Conservation (phyloP, 1,140 invertebrate species). For the Drosophila sproati region DNA sequence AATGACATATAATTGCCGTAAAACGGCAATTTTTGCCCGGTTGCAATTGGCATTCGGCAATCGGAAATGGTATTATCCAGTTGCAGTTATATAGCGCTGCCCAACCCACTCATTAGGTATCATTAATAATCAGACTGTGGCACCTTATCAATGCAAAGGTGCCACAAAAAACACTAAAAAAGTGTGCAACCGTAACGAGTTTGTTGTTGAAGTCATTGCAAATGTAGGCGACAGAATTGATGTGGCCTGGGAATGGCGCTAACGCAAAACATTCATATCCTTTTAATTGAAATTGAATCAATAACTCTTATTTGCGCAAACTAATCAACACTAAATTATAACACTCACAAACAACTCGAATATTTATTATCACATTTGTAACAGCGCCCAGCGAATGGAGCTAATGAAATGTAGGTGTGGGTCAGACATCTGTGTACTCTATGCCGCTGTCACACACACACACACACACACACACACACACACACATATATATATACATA, state of each 20-base stretch:
- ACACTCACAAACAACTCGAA: slow-evolving; percentile 80
- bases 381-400: slow-evolving; percentile 49
- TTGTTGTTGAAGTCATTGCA: slow-evolving; percentile 63
- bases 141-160: slow-evolving; percentile 70
- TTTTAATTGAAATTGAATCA: slow-evolving; percentile 83
- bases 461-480: not conserved
- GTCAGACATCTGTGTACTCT: slow-evolving; percentile 57
- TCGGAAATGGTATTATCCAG: slow-evolving; percentile 23
- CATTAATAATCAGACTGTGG: slow-evolving; percentile 66
- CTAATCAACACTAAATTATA: slow-evolving; percentile 83
- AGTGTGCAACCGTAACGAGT: slow-evolving; percentile 51
- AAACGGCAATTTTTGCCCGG: slow-evolving; percentile 29
- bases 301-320: slow-evolving; percentile 83
- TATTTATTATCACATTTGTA: slow-evolving; percentile 83
- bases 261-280: slow-evolving; percentile 73
- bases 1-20: slow-evolving; percentile 73
- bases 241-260: slow-evolving; percentile 35
- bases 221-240: slow-evolving; percentile 46
- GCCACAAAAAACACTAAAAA: slow-evolving; percentile 55
- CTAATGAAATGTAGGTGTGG: slow-evolving; percentile 62
- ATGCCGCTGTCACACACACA: slow-evolving; percentile 1
- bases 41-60: slow-evolving; percentile 14
- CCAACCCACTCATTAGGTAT: slow-evolving; percentile 79
- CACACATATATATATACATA: not conserved
- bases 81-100: slow-evolving; percentile 35